Evolutionary conservation across 2,888 invertebrate genomes (phyloP).

Genomic region (Synergus gifuensis): DNA sequence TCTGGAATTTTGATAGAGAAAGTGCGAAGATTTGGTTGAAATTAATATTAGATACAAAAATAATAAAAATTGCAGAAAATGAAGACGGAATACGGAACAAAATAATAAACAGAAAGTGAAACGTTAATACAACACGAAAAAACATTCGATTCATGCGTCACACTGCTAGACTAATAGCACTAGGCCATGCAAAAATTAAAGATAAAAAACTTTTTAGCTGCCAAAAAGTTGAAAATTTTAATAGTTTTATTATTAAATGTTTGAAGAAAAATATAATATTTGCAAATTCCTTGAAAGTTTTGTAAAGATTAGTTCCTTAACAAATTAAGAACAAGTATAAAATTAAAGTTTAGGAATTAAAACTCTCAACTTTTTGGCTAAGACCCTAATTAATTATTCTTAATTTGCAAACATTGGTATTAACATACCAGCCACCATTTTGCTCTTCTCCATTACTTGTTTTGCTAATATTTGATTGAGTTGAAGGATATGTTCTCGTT

Average conservation of each 20-base stretch:
- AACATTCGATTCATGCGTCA: conserved; percentile 22
- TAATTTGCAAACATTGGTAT: neutral
- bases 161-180: conserved; percentile 38
- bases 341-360: neutral
- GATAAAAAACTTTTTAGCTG: neutral
- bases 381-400: neutral
- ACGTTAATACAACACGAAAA: conserved; percentile 4
- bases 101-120: neutral
- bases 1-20: neutral
- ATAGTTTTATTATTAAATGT: neutral
- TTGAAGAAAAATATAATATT: neutral
- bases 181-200: conserved; percentile 27
- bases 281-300: no score
- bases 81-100: neutral
- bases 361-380: neutral
- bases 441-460: conserved; percentile 96
- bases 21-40: neutral
- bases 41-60: neutral
- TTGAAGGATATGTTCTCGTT: conserved; percentile 92
- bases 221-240: neutral
- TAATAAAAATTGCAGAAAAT: neutral
- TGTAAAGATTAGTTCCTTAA: no score
- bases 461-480: conserved; percentile 95
- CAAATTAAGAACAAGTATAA: no score
- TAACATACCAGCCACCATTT: conserved; percentile 93